Conservation (phyloP, 2,888 invertebrate species). For the Sarcophaga carnaria region DNA sequence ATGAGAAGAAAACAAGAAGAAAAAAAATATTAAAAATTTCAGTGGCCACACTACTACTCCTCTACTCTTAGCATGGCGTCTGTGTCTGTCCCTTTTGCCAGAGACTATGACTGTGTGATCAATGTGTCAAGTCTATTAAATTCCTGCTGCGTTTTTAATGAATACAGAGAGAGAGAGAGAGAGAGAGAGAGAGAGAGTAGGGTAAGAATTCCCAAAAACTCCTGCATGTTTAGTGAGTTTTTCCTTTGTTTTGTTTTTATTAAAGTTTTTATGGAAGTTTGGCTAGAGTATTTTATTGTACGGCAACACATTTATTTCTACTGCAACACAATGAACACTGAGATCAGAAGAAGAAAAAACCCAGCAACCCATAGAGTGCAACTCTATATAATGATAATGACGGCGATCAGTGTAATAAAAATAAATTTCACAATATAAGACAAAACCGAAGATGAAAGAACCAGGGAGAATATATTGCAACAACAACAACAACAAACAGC, state of each 20-base stretch:
- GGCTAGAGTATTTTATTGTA: background rate
- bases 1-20: background rate
- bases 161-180: slow-evolving; percentile 49
- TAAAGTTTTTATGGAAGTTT: background rate
- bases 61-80: slow-evolving; percentile 21
- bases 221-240: slow-evolving; percentile 64
- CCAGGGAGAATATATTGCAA: slow-evolving; percentile 1
- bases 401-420: slow-evolving; percentile 58
- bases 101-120: slow-evolving; percentile 46
- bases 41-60: slow-evolving; percentile 46
- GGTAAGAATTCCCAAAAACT: slow-evolving; percentile 7
- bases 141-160: slow-evolving; percentile 72
- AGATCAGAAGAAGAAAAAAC: background rate
- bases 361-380: slow-evolving; percentile 27
- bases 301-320: background rate
- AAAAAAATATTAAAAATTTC: slow-evolving; percentile 21
- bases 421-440: slow-evolving; percentile 48
- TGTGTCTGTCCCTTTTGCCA: background rate
- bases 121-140: slow-evolving; percentile 72
- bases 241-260: background rate
- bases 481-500: no score
- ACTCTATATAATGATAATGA: slow-evolving; percentile 54
- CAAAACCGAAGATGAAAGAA: slow-evolving; percentile 1
- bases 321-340: slow-evolving; percentile 18
- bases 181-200: background rate